Evolutionary conservation across 2,888 invertebrate genomes (phyloP).

Genomic region (Criorhina ranunculi): DNA sequence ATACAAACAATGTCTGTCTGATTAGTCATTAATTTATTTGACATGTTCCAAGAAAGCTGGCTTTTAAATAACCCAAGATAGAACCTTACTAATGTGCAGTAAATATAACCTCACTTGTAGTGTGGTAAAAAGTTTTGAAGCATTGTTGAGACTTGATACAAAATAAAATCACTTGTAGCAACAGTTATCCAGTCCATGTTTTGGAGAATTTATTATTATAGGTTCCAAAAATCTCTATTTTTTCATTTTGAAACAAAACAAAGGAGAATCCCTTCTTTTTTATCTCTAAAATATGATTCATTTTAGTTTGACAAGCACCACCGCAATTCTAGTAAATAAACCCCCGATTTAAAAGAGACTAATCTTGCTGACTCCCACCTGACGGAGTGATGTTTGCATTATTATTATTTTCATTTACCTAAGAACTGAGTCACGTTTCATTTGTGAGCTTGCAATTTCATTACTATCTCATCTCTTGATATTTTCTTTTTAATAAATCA

Average conservation of each 20-base stretch:
- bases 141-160: too few species aligned
- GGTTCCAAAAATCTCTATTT: too few species aligned
- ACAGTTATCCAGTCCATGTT: too few species aligned
- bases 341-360: conserved; percentile 42
- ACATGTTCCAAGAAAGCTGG: too few species aligned
- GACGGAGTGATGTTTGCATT: conserved; percentile 13
- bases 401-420: conserved; percentile 31
- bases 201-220: too few species aligned
- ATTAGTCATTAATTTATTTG: too few species aligned
- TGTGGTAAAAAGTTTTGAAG: too few species aligned
- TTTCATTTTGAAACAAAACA: not conserved
- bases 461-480: conserved; percentile 15
- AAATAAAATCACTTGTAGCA: too few species aligned
- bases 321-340: conserved; percentile 38
- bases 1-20: too few species aligned
- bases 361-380: conserved; percentile 20
- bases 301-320: conserved; percentile 24
- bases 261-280: conserved; percentile 20
- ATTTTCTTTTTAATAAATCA: conserved; percentile 12
- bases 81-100: too few species aligned
- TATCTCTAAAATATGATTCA: conserved; percentile 20
- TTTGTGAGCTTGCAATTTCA: conserved; percentile 9
- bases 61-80: too few species aligned
- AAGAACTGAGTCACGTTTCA: conserved; percentile 48
- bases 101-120: too few species aligned